phyloP scores from a whole-genome alignment of 2,888 invertebrate genomes.

The Arrhopalites spinosus region DNA sequence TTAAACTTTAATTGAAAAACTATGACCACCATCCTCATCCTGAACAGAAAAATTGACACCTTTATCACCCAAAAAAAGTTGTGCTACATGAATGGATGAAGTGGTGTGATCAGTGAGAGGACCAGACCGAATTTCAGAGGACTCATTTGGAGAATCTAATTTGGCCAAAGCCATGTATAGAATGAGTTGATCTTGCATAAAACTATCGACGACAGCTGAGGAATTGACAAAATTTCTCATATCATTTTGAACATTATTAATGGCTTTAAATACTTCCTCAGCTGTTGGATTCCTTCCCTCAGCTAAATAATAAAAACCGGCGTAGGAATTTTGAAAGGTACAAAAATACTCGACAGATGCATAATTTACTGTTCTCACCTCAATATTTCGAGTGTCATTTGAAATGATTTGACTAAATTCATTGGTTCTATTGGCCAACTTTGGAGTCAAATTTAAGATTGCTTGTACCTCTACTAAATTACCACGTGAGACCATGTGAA shows the following conservation, averaged over 20 bases:
- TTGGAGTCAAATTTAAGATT: slow-evolving; percentile 46
- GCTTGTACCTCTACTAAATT: slow-evolving; percentile 36
- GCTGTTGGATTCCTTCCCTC: slow-evolving; percentile 45
- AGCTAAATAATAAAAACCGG: slow-evolving; percentile 47
- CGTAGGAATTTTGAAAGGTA: slow-evolving; percentile 44
- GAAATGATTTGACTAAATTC: slow-evolving; percentile 29
- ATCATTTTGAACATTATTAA: slow-evolving; percentile 40
- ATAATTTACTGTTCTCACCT: slow-evolving; percentile 45
- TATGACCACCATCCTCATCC: neutral
- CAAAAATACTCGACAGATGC: slow-evolving; percentile 48
- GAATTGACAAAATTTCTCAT: slow-evolving; percentile 39
- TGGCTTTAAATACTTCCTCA: slow-evolving; percentile 44
- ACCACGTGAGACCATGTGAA: slow-evolving; percentile 42
- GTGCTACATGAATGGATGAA: slow-evolving; percentile 51
- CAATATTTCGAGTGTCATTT: slow-evolving; percentile 41
- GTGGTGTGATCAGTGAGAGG: slow-evolving; percentile 46
- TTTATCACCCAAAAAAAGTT: slow-evolving; percentile 38
- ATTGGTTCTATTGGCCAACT: slow-evolving; percentile 30
- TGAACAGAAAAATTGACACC: neutral
- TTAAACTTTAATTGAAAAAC: slow-evolving; percentile 16
- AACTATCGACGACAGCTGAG: slow-evolving; percentile 45
- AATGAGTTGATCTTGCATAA: slow-evolving; percentile 53
- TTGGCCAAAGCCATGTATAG: slow-evolving; percentile 53
- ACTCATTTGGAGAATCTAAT: slow-evolving; percentile 26
- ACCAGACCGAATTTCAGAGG: slow-evolving; percentile 37